Evolutionary conservation across 2,113 vertebrate species (phyloP).

Genomic region (Scortum barcoo): DNA sequence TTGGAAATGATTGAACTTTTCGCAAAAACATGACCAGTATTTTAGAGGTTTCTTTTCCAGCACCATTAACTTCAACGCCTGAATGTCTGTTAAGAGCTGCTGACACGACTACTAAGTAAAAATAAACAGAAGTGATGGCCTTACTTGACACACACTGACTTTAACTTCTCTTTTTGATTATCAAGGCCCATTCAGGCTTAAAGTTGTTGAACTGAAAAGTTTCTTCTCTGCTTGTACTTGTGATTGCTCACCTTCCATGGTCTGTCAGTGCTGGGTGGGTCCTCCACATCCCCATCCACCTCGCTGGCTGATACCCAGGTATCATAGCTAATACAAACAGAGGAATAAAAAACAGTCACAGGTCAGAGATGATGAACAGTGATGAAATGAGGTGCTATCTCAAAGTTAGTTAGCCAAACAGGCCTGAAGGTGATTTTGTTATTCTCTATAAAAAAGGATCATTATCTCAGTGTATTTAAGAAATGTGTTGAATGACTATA

Average conservation of each 20-base stretch:
- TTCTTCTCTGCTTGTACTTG: background rate
- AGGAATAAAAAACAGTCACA: background rate
- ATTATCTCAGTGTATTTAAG: background rate
- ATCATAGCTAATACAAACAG: constrained; percentile 91
- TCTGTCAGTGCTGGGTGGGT: constrained; percentile 91
- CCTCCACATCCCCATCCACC: constrained; percentile 93
- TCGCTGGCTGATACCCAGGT: constrained; percentile 94
- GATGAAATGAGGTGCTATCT: background rate
- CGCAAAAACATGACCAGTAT: background rate
- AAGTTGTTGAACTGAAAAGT: background rate
- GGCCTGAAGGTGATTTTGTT: background rate
- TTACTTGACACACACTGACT: background rate
- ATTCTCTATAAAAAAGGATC: background rate
- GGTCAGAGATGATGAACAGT: background rate
- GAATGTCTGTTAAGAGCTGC: background rate
- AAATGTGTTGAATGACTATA: too few relatives aligned
- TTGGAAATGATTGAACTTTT: background rate
- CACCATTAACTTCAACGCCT: background rate
- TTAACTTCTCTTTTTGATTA: background rate
- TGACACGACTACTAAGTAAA: background rate
- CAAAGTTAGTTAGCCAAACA: background rate
- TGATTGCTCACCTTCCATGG: constrained; percentile 91
- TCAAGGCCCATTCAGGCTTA: background rate
- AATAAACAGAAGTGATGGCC: background rate
- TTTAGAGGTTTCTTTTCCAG: background rate